Conservation (phyloP, 2,113 vertebrate genomes). For the Dascyllus trimaculatus region DNA sequence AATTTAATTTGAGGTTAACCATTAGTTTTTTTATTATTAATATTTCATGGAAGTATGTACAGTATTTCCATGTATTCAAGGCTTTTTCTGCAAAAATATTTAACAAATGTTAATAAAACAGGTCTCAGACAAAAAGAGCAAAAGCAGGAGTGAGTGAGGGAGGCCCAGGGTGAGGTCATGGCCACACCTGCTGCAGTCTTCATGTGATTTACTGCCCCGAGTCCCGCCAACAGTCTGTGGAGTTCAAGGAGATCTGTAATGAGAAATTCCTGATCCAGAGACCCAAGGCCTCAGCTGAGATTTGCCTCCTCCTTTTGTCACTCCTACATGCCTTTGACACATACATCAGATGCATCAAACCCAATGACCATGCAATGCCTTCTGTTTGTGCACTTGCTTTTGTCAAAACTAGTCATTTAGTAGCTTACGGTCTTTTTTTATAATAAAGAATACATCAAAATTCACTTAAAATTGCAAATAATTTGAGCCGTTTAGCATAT, state of each 20-base stretch:
- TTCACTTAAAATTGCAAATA: neutral
- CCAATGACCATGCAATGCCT: neutral
- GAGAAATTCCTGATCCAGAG: constrained; percentile 88
- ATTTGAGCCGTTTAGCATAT: neutral
- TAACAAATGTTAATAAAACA: constrained; percentile 24
- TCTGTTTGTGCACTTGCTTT: neutral
- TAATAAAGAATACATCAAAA: neutral
- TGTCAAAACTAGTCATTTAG: neutral
- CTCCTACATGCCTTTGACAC: constrained; percentile 65
- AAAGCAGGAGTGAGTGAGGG: constrained; percentile 28
- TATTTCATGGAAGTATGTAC: too few species aligned
- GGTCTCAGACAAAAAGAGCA: constrained; percentile 18
- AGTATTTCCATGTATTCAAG: neutral
- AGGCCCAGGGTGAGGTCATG: constrained; percentile 76
- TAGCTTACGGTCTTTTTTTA: neutral
- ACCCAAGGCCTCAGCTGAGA: constrained; percentile 79
- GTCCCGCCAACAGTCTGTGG: constrained; percentile 64
- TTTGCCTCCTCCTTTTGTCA: constrained; percentile 71
- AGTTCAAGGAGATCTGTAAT: constrained; percentile 90
- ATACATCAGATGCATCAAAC: constrained; percentile 43
- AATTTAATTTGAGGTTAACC: neutral
- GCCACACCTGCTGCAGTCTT: constrained; percentile 83
- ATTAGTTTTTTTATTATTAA: neutral
- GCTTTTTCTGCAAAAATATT: neutral
- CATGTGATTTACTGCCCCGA: constrained; percentile 87